Percentiles rank a stretch among this genome's conserved stretches.
Conservation (phyloP, 1,140 invertebrate genomes). For the Psilanteris sp. region DNA sequence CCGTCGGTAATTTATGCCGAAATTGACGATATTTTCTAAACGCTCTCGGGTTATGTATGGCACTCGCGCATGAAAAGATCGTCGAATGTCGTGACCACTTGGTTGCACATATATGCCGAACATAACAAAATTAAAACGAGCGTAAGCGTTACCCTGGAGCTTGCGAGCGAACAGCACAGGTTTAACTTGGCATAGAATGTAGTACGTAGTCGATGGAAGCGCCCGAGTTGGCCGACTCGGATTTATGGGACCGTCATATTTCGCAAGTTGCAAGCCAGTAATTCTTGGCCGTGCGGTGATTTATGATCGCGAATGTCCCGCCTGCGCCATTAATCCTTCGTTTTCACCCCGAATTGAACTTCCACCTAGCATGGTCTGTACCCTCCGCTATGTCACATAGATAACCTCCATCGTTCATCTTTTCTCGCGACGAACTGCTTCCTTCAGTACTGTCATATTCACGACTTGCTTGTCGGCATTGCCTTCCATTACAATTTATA, state of each 20-base stretch:
- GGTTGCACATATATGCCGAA: constrained; percentile 30
- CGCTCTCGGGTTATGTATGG: constrained; percentile 9
- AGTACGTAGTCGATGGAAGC: constrained; percentile 58
- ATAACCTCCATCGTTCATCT: constrained; percentile 62
- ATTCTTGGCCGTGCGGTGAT: constrained; percentile 78
- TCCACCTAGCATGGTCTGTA: constrained; percentile 69
- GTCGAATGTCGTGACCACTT: constrained; percentile 27
- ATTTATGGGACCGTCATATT: constrained; percentile 80
- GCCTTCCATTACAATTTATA: constrained; percentile 52
- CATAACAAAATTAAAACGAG: constrained; percentile 45
- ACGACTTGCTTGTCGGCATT: constrained; percentile 50
- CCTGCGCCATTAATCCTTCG: constrained; percentile 79
- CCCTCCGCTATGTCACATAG: constrained; percentile 55
- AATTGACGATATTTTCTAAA: constrained; percentile 4
- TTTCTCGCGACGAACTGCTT: constrained; percentile 60
- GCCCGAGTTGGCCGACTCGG: constrained; percentile 69
- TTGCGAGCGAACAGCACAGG: constrained; percentile 39
- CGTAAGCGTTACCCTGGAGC: constrained; percentile 34
- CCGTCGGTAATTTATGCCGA: constrained; percentile 1
- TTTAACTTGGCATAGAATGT: constrained; percentile 56
- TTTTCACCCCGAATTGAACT: constrained; percentile 77
- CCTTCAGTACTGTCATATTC: constrained; percentile 63
- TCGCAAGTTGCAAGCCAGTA: constrained; percentile 79
- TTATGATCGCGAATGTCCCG: constrained; percentile 79
- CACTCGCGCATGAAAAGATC: constrained; percentile 8